These are phyloP conservation scores for Pan paniscus DNA, from an alignment of 2,113 vertebrate genomes.

Conservation along the genomic window DNA sequence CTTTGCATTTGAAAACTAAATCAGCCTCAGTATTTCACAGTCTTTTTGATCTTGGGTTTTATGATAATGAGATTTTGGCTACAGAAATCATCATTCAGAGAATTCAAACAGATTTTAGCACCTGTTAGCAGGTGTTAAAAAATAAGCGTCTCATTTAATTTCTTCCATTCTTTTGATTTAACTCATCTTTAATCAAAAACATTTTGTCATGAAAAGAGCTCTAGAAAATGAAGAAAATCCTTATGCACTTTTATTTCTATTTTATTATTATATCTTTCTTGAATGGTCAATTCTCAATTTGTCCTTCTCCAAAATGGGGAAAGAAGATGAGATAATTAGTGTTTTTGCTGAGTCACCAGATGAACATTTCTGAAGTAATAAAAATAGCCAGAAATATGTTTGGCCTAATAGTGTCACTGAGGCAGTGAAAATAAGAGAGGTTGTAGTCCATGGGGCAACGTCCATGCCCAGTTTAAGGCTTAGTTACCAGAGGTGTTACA, in stretches of 20 bases:
- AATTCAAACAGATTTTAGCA: conserved; percentile 65
- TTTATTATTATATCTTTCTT: neutral
- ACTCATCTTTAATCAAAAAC: conserved; percentile 28
- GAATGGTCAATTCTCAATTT: neutral
- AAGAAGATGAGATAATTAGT: neutral
- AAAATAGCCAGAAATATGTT: neutral
- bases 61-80: conserved; percentile 65
- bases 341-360: neutral
- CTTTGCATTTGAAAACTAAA: conserved; percentile 76
- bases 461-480: fast-evolving
- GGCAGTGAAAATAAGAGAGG: neutral
- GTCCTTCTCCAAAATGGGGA: neutral
- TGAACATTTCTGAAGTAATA: neutral
- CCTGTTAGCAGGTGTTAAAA: conserved; percentile 64
- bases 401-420: neutral
- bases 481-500: fast-evolving
- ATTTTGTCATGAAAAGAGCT: conserved; percentile 1
- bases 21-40: conserved; percentile 64
- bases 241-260: conserved; percentile 8
- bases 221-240: neutral
- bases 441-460: neutral
- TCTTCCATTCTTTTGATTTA: conserved; percentile 43
- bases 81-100: conserved; percentile 39
- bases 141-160: neutral
- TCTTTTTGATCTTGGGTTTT: conserved; percentile 74